Evolutionary conservation across 2,888 invertebrate species (phyloP), one percentile per base, ranked within the genome.

Genomic region (Odiellus spinosus): DNA sequence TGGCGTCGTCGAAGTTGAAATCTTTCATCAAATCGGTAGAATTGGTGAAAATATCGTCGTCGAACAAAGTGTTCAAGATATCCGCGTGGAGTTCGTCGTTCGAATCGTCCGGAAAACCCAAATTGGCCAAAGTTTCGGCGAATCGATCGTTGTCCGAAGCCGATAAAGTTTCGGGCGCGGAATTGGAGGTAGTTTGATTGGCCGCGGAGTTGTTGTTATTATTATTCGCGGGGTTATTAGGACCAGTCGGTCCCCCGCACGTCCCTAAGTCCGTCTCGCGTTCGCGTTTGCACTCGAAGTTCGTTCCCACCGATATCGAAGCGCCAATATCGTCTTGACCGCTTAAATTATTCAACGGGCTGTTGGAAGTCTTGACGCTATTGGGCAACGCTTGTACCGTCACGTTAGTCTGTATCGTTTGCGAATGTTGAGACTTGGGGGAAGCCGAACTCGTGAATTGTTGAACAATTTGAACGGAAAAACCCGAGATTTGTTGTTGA

Each of bases 381-480:
- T 26, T 26, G 12, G 78, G 77, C 58, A 80, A 67, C 34, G 80
- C 77, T 63, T 87, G 88, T 54, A 88, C 87, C 45, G 87, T 88
- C 48, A 88, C 86, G 71, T 87, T 87, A 55, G 88, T 87, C 46
- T 61, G 61, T 80, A 87, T 87, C 68, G 86, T 85, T 63, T 86
- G 85, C 45, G 85, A 81, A 63, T 84, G 84, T 63, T 82, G 85
- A 19, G 51, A 45, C 32, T 53, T 52, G 14, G 38, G 18, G 14
- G 38, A 38, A 38, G 15, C 38, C 18, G 38, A 38, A 38, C 38
- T 38, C 53, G 85, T 85, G 64, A 87, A 87, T 66, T 88, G 87
- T 65, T 88, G 88, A 18, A 88, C 87, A 59, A 88, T 88, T 69
- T 88, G 86, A 52, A 88, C 86, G 3, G 85, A 85, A 69, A 88